Base-by-base conservation (phyloP, 2,888 invertebrate species). In the Drosophila fungiperda region DNA sequence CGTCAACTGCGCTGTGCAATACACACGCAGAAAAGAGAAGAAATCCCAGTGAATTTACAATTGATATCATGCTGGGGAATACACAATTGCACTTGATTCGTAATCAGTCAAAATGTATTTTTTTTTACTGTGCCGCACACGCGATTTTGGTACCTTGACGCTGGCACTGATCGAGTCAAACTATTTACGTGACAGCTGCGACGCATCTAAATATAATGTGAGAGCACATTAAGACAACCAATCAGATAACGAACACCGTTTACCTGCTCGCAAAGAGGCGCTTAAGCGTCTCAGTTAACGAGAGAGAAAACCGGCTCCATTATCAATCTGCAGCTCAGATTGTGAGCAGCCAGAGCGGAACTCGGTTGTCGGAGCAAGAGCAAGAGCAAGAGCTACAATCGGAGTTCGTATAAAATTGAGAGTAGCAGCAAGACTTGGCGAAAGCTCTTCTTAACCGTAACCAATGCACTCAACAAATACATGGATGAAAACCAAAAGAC, bases 11-110 rank as follows among this genome's bases (percentile, higher is more conserved):
- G 72, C 64, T 42, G 2, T 59, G 58, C 68, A 42, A 57, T 1
- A 86, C 50, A 20, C 80, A 45, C 11, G 60, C 50, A 20, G 48
- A 36, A 32, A 32, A 29, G 55, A 71, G 33, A 29, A 86, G 67
- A 53, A 83, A 52, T 76, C 76, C 69, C 67, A 77, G 33, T 26
- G 55, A 49, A 32, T 7, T 48, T 2, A 52, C n/a, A 29, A 57
- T 57, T 65, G 63, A 68, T 57, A 66, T 85, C 73, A 87, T 82
- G 26, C 15, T 61, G 58, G 73, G 79, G 59, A 67, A 62, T 54
- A 45, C 67, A 45, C 29, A 15, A 60, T 23, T 73, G 23, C 20
- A 53, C 49, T 38, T 32, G 35, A 48, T 64, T 52, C 3, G 7
- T 33, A 53, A 11, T 3, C 33, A 26, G 57, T 26, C 26, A 35